phyloP scores from a whole-genome alignment of 2,888 invertebrate species.

The Cryptocheilus praepositus region DNA sequence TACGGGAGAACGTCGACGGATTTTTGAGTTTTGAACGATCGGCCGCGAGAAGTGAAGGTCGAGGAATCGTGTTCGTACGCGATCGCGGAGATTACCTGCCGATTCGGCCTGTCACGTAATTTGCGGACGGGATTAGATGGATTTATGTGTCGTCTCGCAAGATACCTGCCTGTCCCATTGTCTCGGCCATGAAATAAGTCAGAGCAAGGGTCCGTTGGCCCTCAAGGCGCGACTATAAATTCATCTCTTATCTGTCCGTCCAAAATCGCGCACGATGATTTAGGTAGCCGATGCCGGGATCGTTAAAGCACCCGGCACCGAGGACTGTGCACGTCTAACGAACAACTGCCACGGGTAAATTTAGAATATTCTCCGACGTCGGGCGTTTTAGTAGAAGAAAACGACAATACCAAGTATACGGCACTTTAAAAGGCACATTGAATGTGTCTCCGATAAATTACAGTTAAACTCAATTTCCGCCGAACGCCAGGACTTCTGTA shows the following conservation, averaged over 20 bases:
- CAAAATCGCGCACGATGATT: slow-evolving; percentile 25
- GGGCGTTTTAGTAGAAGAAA: background rate
- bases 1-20: no score
- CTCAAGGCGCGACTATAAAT: slow-evolving; percentile 36
- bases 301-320: no score
- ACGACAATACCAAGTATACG: background rate
- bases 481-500: no score
- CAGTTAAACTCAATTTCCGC: no score
- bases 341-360: no score
- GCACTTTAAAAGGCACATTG: background rate
- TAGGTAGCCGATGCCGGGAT: background rate
- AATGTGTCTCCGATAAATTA: background rate
- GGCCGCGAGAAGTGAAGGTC: no score
- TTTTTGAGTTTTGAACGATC: no score
- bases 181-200: slow-evolving; percentile 36
- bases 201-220: slow-evolving; percentile 30
- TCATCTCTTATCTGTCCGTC: slow-evolving; percentile 27
- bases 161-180: slow-evolving; percentile 24
- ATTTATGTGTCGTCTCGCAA: slow-evolving; percentile 26
- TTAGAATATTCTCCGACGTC: no score
- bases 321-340: no score
- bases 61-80: no score
- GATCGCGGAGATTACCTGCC: no score
- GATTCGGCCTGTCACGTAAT: slow-evolving; percentile 10
- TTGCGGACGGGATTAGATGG: slow-evolving; percentile 22